Percentiles rank a stretch among this genome's conserved stretches.
phyloP scores from a whole-genome alignment of 2,888 invertebrate species.

The Vesta saturnalis region DNA sequence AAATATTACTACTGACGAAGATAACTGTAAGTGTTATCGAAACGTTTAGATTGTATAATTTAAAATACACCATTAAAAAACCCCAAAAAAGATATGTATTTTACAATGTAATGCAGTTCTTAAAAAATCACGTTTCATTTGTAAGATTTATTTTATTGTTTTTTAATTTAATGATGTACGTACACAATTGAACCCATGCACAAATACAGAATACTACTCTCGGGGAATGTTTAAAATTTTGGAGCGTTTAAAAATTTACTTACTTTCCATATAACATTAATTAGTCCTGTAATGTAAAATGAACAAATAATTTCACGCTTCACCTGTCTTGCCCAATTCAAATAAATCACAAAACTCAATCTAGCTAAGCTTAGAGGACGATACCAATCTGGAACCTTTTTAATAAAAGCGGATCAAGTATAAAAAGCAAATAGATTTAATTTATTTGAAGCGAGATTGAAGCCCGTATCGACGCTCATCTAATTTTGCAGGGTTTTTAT shows the following conservation, averaged over 20 bases:
- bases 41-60: no score
- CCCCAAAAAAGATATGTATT: no score
- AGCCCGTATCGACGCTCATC: conserved; percentile 45
- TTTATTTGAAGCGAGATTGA: conserved; percentile 51
- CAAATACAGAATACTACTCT: no score
- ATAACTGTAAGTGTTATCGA: no score
- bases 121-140: no score
- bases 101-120: no score
- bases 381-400: conserved; percentile 52
- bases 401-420: conserved; percentile 53
- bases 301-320: conserved; percentile 32
- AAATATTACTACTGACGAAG: no score
- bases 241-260: conserved; percentile 9
- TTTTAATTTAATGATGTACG: no score
- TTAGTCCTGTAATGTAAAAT: conserved; percentile 17
- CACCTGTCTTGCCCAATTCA: conserved; percentile 39
- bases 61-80: no score
- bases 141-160: no score
- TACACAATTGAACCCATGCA: no score
- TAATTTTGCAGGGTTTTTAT: conserved; percentile 45
- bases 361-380: conserved; percentile 49
- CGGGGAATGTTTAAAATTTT: no score
- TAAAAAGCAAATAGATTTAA: conserved; percentile 54
- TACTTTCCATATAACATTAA: neutral
- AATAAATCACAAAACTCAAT: conserved; percentile 53